A percentile compares a stretch with the other conserved stretches of the same genome.
These are phyloP conservation scores for Cromileptes altivelis DNA, from an alignment of 2,113 vertebrate species.

Conservation along the genomic window DNA sequence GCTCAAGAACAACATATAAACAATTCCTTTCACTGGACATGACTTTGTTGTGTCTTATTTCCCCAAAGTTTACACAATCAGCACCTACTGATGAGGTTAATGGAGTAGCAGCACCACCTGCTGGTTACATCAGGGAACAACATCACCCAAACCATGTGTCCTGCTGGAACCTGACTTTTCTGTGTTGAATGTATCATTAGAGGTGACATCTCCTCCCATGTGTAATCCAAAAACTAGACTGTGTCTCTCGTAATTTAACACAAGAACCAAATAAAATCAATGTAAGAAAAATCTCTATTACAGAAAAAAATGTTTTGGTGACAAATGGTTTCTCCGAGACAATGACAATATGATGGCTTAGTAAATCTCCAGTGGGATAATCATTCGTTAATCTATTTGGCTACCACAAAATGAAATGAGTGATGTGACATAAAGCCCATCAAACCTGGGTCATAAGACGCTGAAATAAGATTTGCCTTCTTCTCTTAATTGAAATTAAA, in stretches of 20 bases:
- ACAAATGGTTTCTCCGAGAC: conserved; percentile 22
- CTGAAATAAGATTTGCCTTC: not conserved
- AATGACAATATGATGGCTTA: not conserved
- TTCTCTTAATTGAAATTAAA: conserved; percentile 11
- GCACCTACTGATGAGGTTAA: conserved; percentile 6
- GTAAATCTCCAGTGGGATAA: conserved; percentile 5
- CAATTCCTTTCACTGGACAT: conserved; percentile 13
- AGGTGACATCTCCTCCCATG: not conserved
- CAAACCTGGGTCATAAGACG: not conserved
- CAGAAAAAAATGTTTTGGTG: conserved; percentile 7
- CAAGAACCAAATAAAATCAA: conserved; percentile 1
- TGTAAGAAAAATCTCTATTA: not conserved
- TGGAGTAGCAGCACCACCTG: conserved; percentile 63
- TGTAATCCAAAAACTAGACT: too few relatives aligned
- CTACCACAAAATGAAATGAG: conserved; percentile 16
- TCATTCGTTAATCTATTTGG: conserved; percentile 12
- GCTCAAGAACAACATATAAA: conserved; percentile 15
- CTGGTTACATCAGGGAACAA: conserved; percentile 38
- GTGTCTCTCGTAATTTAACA: conserved; percentile 4
- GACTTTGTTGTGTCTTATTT: conserved; percentile 14
- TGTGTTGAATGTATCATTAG: not conserved
- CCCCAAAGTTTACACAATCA: conserved; percentile 6
- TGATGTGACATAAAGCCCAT: not conserved
- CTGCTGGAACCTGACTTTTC: not conserved
- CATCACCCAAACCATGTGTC: not conserved